phyloP scores from a whole-genome alignment of 1,140 invertebrate genomes.

The Spodoptera litura region DNA sequence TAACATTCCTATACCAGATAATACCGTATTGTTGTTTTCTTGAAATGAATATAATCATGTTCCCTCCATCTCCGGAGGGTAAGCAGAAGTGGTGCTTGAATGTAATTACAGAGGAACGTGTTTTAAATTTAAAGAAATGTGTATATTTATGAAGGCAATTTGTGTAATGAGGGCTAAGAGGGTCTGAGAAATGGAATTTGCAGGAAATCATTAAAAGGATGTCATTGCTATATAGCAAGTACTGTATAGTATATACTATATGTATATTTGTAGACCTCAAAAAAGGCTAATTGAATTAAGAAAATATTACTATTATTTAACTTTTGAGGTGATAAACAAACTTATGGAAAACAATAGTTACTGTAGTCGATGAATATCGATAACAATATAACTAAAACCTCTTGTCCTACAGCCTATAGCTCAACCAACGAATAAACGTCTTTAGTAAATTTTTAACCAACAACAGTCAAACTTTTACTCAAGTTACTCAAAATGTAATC shows the following conservation, averaged over 20 bases:
- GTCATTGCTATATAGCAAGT: neutral
- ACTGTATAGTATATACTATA: neutral
- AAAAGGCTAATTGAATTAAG: too few species aligned
- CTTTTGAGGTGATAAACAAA: too few species aligned
- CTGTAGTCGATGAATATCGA: too few species aligned
- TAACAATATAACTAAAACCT: too few species aligned
- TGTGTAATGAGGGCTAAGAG: neutral
- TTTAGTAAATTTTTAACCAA: too few species aligned
- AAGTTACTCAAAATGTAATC: neutral
- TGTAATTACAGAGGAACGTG: slow-evolving; percentile 2
- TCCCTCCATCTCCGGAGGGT: slow-evolving; percentile 3
- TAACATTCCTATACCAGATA: slow-evolving; percentile 21
- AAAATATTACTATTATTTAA: too few species aligned
- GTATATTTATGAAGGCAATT: slow-evolving; percentile 2
- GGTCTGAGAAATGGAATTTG: neutral
- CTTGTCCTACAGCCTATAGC: too few species aligned
- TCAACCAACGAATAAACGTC: too few species aligned
- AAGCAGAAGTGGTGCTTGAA: slow-evolving; percentile 11
- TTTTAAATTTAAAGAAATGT: neutral
- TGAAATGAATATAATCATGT: slow-evolving; percentile 27
- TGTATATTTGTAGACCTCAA: neutral
- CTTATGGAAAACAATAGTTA: too few species aligned
- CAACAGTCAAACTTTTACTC: neutral
- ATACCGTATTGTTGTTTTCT: slow-evolving; percentile 30
- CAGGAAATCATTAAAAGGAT: neutral